These are phyloP conservation scores for Coleophora deauratella DNA, from an alignment of 2,888 invertebrate species.

Conservation along the genomic window DNA sequence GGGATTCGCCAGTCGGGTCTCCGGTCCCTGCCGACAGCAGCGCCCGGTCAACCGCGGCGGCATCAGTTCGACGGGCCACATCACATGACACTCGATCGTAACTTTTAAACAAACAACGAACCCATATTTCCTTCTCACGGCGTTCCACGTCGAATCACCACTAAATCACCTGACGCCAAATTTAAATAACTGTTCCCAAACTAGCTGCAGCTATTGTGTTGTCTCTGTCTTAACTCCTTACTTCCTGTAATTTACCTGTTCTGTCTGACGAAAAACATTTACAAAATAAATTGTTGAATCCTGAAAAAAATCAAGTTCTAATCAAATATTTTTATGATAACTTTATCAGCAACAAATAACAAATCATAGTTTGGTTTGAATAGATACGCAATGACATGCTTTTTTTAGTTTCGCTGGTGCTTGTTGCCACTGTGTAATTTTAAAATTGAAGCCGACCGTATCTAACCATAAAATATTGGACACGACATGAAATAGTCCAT, in stretches of 20 bases:
- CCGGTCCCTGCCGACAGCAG: too few species aligned
- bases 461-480: conserved; percentile 65
- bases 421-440: conserved; percentile 32
- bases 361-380: too few species aligned
- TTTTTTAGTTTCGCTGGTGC: too few species aligned
- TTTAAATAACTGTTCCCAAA: conserved; percentile 10
- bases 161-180: conserved; percentile 14
- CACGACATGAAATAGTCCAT: conserved; percentile 45
- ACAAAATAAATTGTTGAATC: too few species aligned
- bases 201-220: conserved; percentile 8
- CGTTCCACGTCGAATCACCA: conserved; percentile 13
- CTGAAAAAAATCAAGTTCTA: too few species aligned
- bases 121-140: conserved; percentile 13
- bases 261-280: neutral
- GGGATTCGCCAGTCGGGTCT: too few species aligned
- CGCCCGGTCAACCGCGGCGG: conserved; percentile 20
- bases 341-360: too few species aligned
- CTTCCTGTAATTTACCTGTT: conserved; percentile 7
- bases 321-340: too few species aligned
- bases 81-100: conserved; percentile 9
- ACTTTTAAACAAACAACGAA: conserved; percentile 16
- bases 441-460: conserved; percentile 56
- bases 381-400: too few species aligned
- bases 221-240: conserved; percentile 7
- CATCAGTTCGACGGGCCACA: conserved; percentile 2